phyloP scores from a whole-genome alignment of 1,140 invertebrate species.

The Galleria mellonella region DNA sequence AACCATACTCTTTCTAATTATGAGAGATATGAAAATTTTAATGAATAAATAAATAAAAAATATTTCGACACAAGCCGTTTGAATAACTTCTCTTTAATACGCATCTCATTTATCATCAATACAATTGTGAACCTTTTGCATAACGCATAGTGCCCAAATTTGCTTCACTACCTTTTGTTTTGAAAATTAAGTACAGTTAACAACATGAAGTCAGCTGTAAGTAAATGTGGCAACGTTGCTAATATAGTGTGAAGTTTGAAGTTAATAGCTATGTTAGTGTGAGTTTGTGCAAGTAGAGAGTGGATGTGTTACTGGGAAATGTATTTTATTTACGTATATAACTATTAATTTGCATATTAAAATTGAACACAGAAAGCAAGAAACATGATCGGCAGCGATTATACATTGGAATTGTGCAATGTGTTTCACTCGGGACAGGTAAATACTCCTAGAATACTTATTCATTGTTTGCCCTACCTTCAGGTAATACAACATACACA shows the following conservation, averaged over 20 bases:
- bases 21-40: too few relatives aligned
- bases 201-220: slow-evolving; percentile 37
- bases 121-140: neutral
- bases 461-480: neutral
- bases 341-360: slow-evolving; percentile 9
- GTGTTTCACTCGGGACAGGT: slow-evolving; percentile 93
- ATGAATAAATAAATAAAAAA: too few relatives aligned
- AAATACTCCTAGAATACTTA: slow-evolving; percentile 34
- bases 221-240: slow-evolving; percentile 46
- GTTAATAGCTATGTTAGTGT: slow-evolving; percentile 43
- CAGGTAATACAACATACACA: too few relatives aligned
- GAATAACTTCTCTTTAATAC: neutral
- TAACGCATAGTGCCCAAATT: slow-evolving; percentile 10
- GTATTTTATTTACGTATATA: slow-evolving; percentile 13
- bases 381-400: slow-evolving; percentile 86
- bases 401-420: slow-evolving; percentile 89
- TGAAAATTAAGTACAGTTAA: slow-evolving; percentile 38
- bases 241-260: slow-evolving; percentile 30
- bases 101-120: too few relatives aligned
- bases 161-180: neutral
- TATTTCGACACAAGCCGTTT: too few relatives aligned
- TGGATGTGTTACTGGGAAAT: slow-evolving; percentile 33
- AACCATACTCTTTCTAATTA: too few relatives aligned
- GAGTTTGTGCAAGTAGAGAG: slow-evolving; percentile 9
- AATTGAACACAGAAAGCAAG: slow-evolving; percentile 1